phyloP scores from a whole-genome alignment of 2,113 vertebrate species.

The Raja brachyura region DNA sequence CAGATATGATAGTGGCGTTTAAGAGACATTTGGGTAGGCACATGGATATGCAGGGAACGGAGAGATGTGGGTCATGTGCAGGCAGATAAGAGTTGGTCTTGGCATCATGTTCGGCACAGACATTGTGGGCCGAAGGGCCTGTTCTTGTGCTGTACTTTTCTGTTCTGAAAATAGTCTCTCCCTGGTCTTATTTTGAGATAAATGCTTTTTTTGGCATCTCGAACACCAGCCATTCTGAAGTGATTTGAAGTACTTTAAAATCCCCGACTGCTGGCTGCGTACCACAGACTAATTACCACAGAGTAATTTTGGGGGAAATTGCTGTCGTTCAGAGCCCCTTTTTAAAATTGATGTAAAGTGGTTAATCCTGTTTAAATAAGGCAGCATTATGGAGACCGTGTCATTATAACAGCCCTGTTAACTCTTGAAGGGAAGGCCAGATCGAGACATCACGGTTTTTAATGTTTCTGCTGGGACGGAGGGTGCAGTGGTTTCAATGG shows the following conservation, averaged over 20 bases:
- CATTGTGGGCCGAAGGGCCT: too few relatives aligned
- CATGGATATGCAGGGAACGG: too few relatives aligned
- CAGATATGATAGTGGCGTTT: too few relatives aligned
- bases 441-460: background rate
- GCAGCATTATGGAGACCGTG: background rate
- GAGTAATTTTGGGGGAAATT: background rate
- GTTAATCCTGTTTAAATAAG: background rate
- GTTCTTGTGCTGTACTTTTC: too few relatives aligned
- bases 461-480: background rate
- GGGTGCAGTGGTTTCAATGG: too few relatives aligned
- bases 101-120: too few relatives aligned
- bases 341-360: background rate
- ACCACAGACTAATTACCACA: background rate
- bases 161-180: too few relatives aligned
- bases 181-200: background rate
- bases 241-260: background rate
- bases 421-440: background rate
- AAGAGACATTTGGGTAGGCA: too few relatives aligned
- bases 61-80: too few relatives aligned
- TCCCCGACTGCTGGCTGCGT: background rate
- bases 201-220: background rate
- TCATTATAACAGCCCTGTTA: background rate
- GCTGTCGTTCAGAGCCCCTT: background rate
- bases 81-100: too few relatives aligned
- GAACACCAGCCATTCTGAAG: background rate